Conservation (phyloP, 2,797 vertebrate species). For the Cynopterus sphinx region DNA sequence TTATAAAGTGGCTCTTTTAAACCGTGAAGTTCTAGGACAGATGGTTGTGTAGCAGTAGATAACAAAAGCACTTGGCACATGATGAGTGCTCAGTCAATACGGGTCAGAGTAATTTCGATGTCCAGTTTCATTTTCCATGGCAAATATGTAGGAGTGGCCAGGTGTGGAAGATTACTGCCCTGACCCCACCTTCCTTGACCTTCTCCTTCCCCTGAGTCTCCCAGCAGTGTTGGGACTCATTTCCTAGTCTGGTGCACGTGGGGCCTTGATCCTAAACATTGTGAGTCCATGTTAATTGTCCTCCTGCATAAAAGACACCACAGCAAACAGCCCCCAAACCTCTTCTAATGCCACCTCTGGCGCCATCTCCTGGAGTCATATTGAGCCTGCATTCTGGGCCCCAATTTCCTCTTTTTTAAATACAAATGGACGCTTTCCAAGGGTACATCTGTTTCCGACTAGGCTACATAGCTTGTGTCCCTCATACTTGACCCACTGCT, state of each 20-base stretch:
- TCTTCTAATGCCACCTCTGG: background rate
- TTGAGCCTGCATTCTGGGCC: background rate
- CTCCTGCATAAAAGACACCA: background rate
- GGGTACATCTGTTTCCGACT: background rate
- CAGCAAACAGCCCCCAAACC: background rate
- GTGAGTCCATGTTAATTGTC: background rate
- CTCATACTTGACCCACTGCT: background rate
- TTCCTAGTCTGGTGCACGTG: background rate
- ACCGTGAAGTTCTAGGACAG: background rate
- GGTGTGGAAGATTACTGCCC: background rate
- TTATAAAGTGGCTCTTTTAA: background rate
- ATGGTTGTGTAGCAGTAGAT: background rate
- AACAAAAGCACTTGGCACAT: background rate
- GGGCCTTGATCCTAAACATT: background rate
- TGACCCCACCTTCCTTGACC: background rate
- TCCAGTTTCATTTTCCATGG: background rate
- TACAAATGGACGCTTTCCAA: background rate
- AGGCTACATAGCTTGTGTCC: background rate
- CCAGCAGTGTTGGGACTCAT: background rate
- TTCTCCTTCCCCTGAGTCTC: background rate
- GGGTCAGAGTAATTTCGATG: background rate
- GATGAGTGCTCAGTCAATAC: background rate
- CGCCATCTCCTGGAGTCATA: background rate
- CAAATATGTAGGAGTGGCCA: background rate
- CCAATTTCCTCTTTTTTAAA: background rate